Evolutionary conservation across 2,113 vertebrate species (phyloP).

Genomic region (Gracilinanus agilis): DNA sequence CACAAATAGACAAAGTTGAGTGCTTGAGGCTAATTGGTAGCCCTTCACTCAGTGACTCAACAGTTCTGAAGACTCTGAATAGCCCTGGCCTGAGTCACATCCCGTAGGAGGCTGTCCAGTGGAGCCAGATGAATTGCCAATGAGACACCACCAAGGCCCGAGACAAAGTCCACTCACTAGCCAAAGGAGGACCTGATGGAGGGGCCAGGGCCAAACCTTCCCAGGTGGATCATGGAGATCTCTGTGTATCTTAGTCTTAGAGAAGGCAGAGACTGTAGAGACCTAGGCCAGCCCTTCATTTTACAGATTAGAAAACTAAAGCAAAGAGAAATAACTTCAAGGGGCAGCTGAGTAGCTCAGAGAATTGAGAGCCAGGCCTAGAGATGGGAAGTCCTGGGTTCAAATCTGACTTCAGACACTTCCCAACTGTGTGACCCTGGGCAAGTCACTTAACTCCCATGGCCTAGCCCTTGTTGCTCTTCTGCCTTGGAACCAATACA

Average conservation of each 20-base stretch:
- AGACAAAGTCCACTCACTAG: slow-evolving; percentile 59
- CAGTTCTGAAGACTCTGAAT: slow-evolving; percentile 57
- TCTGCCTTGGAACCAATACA: too few relatives aligned
- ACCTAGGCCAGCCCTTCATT: too few relatives aligned
- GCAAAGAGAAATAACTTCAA: too few relatives aligned
- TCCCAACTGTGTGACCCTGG: too few relatives aligned
- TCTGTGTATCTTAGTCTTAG: background rate
- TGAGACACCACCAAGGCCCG: slow-evolving; percentile 41
- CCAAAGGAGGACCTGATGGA: slow-evolving; percentile 4
- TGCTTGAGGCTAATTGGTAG: slow-evolving; percentile 51
- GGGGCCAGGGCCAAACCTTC: too few relatives aligned
- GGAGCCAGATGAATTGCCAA: slow-evolving; percentile 2
- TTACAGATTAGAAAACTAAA: background rate
- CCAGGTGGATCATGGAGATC: background rate
- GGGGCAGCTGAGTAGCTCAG: too few relatives aligned
- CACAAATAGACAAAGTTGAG: slow-evolving; percentile 55
- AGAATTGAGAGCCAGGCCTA: too few relatives aligned
- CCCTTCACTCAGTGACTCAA: background rate
- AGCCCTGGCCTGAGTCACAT: slow-evolving; percentile 65
- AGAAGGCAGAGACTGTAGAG: fast-evolving
- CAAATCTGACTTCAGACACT: too few relatives aligned
- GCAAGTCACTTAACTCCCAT: background rate
- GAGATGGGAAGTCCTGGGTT: too few relatives aligned
- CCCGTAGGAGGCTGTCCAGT: slow-evolving; percentile 27
- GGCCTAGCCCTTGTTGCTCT: background rate